Base-by-base conservation (phyloP, 2,888 invertebrate species). In the Trachelus stipa region DNA sequence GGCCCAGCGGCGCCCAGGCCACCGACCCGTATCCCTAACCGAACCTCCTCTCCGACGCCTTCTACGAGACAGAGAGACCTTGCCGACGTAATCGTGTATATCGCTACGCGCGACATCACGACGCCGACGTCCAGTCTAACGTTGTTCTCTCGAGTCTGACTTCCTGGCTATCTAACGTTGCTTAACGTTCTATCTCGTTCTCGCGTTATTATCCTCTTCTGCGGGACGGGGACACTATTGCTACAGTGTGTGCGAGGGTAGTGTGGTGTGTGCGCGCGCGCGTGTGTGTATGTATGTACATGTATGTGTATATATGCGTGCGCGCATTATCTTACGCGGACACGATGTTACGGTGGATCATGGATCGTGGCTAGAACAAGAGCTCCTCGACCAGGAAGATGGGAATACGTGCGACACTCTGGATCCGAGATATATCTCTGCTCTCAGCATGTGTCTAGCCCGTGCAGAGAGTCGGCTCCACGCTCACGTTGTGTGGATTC, bases 1-100 rank as follows among this genome's bases (percentile, higher is more conserved):
- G 82, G 82, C 82, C 82, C 83, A 56, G 56, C 56, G 83, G 83
- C 83, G 83, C 83, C 85, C 87, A 86, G 86, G 87, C 86, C 86
- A 87, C 84, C 86, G 87, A 87, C 86, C 87, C 84, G 84, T 83
- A 85, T 82, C 85, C 75, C 71, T 34, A 75, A 71, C 73, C 73
- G 77, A 77, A 71, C 75, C 77, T 77, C 69, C 77, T 77, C 69
- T 71, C 71, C 56, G 9, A 56, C 56, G 56, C 56, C 56, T 56
- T 23, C 56, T 56, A 23, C 56, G 56, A 56, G 23, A 56, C 56
- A 56, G 1, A 56, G 6, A 23, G 23, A 56, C 56, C 71, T 71
- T 33, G 71, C 71, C 33, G 71, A 31, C 33, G 71, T 15, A 71
- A 34, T 34, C 74, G 74, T 74, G 30, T 11, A 15, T 6, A 74